phyloP scores from a whole-genome alignment of 2,888 invertebrate genomes.

The Heteromyza rotundicornis region DNA sequence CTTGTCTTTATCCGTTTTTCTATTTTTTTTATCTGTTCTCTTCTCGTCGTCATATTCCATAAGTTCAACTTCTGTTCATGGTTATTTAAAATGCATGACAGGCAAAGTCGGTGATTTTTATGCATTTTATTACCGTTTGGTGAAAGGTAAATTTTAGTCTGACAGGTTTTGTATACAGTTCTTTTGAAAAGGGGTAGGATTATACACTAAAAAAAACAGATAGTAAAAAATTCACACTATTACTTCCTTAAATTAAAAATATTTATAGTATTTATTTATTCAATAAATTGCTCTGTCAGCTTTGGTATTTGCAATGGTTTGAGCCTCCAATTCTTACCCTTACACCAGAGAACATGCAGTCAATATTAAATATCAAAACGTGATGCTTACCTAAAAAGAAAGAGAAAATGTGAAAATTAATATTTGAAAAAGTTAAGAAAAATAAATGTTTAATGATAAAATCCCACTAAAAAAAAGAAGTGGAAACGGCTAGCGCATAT shows the following conservation, averaged over 20 bases:
- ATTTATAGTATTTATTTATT: too few species aligned
- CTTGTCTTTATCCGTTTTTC: not conserved
- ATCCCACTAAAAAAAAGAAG: too few species aligned
- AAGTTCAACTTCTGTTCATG: not conserved
- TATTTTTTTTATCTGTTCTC: too few species aligned
- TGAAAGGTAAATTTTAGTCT: conserved; percentile 6
- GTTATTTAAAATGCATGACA: conserved; percentile 1
- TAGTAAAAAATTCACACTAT: too few species aligned
- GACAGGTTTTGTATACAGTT: conserved; percentile 2
- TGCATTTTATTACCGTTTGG: conserved; percentile 4
- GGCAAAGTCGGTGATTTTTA: not conserved
- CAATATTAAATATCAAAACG: too few species aligned
- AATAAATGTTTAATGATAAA: not conserved
- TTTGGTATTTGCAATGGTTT: not conserved
- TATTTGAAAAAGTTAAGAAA: not conserved
- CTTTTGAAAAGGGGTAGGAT: too few species aligned
- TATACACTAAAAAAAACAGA: too few species aligned
- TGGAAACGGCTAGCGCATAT: too few species aligned
- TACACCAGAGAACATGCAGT: not conserved
- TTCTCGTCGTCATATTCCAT: not conserved
- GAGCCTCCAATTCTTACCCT: not conserved
- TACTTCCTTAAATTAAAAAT: too few species aligned
- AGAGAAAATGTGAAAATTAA: not conserved
- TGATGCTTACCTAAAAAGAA: conserved; percentile 11
- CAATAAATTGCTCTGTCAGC: too few species aligned